Evolutionary conservation across 2,888 invertebrate species (phyloP).

Genomic region (Clunio marinus): DNA sequence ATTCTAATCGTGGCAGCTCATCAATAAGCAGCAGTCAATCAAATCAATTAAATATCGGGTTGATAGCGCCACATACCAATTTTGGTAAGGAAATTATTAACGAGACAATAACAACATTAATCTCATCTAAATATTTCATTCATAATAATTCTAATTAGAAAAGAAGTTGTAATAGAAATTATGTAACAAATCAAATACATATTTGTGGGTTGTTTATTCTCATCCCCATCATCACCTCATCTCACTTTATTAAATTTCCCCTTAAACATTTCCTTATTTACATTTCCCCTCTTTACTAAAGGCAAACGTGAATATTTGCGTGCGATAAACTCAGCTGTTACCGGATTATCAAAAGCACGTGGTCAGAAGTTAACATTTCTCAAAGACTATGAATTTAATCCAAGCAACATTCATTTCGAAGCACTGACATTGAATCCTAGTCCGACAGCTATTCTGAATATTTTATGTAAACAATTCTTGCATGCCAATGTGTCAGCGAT

Average conservation of each 20-base stretch:
- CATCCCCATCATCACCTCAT: not conserved
- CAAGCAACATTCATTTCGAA: constrained; percentile 59
- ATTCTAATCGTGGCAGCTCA: not conserved
- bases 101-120: not conserved
- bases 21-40: constrained; percentile 12
- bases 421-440: constrained; percentile 70
- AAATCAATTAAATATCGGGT: constrained; percentile 31
- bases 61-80: constrained; percentile 50
- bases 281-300: constrained; percentile 12
- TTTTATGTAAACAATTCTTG: constrained; percentile 83
- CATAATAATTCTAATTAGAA: no score
- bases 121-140: not conserved
- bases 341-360: constrained; percentile 56
- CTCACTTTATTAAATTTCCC: not conserved
- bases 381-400: constrained; percentile 60
- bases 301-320: constrained; percentile 63
- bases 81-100: constrained; percentile 44
- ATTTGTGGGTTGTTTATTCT: constrained; percentile 1
- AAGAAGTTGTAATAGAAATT: not conserved
- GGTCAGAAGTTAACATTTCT: constrained; percentile 59
- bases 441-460: constrained; percentile 79
- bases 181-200: constrained; percentile 15
- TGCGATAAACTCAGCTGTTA: constrained; percentile 61
- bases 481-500: constrained; percentile 87
- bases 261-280: not conserved